Conservation (phyloP, 2,113 vertebrate species). For the Phalacrocorax brasilianus region DNA sequence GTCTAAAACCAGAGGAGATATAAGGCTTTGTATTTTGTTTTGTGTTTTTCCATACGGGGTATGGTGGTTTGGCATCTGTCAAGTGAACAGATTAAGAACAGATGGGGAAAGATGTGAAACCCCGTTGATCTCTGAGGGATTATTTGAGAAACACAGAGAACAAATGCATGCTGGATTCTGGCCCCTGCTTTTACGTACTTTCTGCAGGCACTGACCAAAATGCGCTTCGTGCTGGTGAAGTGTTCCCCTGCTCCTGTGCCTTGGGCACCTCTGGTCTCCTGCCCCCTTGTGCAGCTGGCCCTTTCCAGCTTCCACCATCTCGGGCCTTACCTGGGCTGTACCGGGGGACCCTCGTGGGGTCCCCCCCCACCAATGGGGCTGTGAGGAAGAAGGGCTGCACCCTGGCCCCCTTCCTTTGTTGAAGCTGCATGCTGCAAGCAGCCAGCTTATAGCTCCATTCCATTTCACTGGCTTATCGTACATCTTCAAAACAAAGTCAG, state of each 20-base stretch:
- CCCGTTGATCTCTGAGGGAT: conserved; percentile 25
- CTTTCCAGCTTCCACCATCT: background rate
- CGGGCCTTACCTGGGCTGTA: background rate
- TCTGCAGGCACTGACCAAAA: background rate
- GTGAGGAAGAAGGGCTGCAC: background rate
- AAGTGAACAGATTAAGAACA: conserved; percentile 55
- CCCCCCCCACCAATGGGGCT: background rate
- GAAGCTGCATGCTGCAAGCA: background rate
- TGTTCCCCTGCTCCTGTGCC: background rate
- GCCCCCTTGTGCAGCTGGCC: background rate
- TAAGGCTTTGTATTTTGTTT: conserved; percentile 15
- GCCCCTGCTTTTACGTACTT: background rate
- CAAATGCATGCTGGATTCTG: background rate
- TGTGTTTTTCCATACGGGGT: conserved; percentile 37
- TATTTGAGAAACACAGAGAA: conserved; percentile 39
- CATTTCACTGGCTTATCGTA: fast-evolving
- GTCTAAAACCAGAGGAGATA: conserved; percentile 22
- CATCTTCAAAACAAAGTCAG: background rate
- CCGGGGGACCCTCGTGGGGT: fast-evolving
- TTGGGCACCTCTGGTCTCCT: background rate
- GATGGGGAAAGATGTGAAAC: conserved; percentile 63
- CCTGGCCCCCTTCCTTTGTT: background rate
- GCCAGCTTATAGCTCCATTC: background rate
- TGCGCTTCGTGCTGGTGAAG: background rate
- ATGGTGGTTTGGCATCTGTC: conserved; percentile 58